Conservation (phyloP, 2,888 invertebrate species). For the Melanargia galathea region DNA sequence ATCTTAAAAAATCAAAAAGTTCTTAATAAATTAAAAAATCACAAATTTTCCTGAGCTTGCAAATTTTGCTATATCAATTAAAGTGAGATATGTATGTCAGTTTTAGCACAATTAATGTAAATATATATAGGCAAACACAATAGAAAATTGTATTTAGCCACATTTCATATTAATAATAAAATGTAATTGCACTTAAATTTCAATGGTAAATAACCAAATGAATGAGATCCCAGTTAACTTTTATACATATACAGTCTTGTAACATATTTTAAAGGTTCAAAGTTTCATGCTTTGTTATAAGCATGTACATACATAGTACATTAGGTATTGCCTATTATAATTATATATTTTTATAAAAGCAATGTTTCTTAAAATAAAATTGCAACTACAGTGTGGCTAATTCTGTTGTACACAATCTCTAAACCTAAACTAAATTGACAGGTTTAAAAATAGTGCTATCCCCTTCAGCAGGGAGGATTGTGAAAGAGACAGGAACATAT, state of each 20-base stretch:
- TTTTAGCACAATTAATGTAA: constrained; percentile 41
- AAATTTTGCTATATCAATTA: constrained; percentile 38
- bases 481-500: too few relatives aligned
- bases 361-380: background rate
- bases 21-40: background rate
- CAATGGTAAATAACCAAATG: constrained; percentile 37
- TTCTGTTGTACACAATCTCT: too few relatives aligned
- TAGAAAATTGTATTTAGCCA: constrained; percentile 34
- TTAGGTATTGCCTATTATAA: background rate
- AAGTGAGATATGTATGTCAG: constrained; percentile 17
- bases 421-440: too few relatives aligned
- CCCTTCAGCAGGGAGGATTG: too few relatives aligned
- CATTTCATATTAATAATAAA: constrained; percentile 25
- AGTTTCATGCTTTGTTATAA: background rate
- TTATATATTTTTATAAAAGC: background rate
- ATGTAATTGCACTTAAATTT: constrained; percentile 22
- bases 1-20: background rate
- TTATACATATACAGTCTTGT: background rate
- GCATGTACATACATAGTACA: background rate
- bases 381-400: background rate
- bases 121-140: constrained; percentile 51
- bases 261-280: background rate
- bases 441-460: too few relatives aligned
- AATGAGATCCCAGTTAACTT: constrained; percentile 13
- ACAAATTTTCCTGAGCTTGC: background rate